Evolutionary conservation across 1,140 invertebrate genomes (phyloP).

Genomic region (Saxidomus purpurata): DNA sequence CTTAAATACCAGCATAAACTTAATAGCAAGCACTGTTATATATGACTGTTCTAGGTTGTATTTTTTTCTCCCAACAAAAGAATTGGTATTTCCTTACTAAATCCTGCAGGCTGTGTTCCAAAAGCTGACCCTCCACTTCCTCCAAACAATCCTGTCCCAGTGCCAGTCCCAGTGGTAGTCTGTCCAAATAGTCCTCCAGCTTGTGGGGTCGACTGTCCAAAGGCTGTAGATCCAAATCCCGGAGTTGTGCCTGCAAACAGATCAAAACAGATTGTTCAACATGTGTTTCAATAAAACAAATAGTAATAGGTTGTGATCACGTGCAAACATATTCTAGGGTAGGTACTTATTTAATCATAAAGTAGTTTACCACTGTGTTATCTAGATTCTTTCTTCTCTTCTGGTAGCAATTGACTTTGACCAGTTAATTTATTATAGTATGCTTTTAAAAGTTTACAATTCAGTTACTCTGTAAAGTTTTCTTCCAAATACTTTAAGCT

Average conservation of each 20-base stretch:
- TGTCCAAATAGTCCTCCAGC: slow-evolving; percentile 39
- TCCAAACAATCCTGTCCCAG: slow-evolving; percentile 20
- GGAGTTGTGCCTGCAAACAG: slow-evolving; percentile 26
- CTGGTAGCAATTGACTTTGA: no score
- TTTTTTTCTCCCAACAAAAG: no score
- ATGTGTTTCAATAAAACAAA: background rate
- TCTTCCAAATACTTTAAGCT: no score
- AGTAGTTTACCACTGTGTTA: no score
- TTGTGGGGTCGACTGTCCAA: slow-evolving; percentile 50
- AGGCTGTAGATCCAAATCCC: slow-evolving; percentile 44
- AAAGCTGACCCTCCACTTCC: slow-evolving; percentile 65
- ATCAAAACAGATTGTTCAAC: background rate
- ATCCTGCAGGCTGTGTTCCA: slow-evolving; percentile 67
- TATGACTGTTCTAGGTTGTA: no score
- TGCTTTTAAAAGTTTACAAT: no score
- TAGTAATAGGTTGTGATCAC: background rate
- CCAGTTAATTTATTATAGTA: no score
- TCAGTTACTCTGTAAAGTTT: no score
- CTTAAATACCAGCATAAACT: no score
- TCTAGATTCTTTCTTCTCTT: no score
- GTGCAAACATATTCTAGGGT: background rate
- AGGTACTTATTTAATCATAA: no score
- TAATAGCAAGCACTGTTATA: no score
- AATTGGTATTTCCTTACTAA: slow-evolving; percentile 58
- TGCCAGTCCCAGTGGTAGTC: background rate